Evolutionary conservation across 1,140 invertebrate genomes (phyloP), one percentile per base, ranked within the genome.

Genomic region (Trichonephila inaurata): DNA sequence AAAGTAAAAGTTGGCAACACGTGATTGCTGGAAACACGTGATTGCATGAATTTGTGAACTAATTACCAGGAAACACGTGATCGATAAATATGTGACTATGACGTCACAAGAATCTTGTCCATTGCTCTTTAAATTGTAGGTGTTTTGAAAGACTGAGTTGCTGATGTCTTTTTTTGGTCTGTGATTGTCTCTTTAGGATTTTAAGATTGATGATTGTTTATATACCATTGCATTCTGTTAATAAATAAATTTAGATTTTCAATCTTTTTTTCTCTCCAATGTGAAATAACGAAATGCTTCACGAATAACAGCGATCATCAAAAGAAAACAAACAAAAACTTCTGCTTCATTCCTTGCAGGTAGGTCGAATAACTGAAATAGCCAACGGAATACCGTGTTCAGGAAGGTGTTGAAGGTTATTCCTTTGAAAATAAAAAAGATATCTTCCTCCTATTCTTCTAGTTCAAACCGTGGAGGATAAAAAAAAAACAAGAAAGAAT

Each of bases 351-450:
- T 60, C 89, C 72, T 28, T 18, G 18, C 19, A 44, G 87, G 18
- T 69, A 58, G 40, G 44, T 69, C 51, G 51, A 77, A 90, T 90
- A 81, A 40, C 69, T 51, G 69, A 60, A 81, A 90, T 90, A 90
- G 33, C 28, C 69, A 61, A 19, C 44, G 19, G 60, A 19, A 64
- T 64, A 28, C 77, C 24, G 90, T 77, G 90, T 64, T 40, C 77
- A 91, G 24, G 33, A 77, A 72, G 60, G 90, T 77, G 90, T 91
- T 89, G 81, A 91, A 91, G 90, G 90, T 91, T 60, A 33, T 61
- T 61, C 62, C 28, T 12, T 19, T 24, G 16, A 69, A 69, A 69
- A 69, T 69, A 28, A 69, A 69, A n/a, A n/a, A 66, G 10, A 24
- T 69, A 51, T 69, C 28, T 82, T 82, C n/a, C 58, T 58, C 58